Percentiles rank a stretch among this genome's conserved stretches.
These are phyloP conservation scores for Vespertilio murinus DNA, from an alignment of 2,797 vertebrate genomes.

Conservation along the genomic window DNA sequence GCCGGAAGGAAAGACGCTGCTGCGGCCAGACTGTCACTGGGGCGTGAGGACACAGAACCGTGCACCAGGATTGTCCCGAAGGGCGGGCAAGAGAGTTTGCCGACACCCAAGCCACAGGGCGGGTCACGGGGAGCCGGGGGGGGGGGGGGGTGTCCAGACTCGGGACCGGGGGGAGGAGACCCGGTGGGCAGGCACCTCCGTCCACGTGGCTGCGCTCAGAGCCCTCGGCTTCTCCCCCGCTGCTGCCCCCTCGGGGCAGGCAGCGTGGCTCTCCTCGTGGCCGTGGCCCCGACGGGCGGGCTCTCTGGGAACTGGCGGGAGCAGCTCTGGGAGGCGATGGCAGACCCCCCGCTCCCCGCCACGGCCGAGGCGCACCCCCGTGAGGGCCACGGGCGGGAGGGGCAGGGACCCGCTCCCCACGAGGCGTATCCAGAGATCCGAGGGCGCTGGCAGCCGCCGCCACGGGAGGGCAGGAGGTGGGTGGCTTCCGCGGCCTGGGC, in stretches of 20 bases:
- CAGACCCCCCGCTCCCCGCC: neutral
- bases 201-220: accelerated
- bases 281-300: neutral
- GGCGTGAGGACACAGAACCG: accelerated
- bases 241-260: neutral
- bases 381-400: accelerated
- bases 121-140: accelerated
- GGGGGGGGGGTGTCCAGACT: neutral
- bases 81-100: neutral
- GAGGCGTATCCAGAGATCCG: neutral
- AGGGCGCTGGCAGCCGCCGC: too few species aligned
- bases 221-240: neutral
- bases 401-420: neutral
- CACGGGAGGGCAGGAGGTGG: neutral
- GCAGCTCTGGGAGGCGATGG: neutral
- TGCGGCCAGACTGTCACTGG: neutral
- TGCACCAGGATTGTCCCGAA: too few species aligned
- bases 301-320: neutral
- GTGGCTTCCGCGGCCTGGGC: neutral
- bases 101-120: neutral
- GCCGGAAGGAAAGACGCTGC: neutral
- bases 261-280: accelerated
- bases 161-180: accelerated
- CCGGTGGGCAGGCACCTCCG: accelerated
- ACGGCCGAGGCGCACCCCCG: accelerated